Evolutionary conservation across 2,888 invertebrate species (phyloP).

Genomic region (Epistrophella euchroma): DNA sequence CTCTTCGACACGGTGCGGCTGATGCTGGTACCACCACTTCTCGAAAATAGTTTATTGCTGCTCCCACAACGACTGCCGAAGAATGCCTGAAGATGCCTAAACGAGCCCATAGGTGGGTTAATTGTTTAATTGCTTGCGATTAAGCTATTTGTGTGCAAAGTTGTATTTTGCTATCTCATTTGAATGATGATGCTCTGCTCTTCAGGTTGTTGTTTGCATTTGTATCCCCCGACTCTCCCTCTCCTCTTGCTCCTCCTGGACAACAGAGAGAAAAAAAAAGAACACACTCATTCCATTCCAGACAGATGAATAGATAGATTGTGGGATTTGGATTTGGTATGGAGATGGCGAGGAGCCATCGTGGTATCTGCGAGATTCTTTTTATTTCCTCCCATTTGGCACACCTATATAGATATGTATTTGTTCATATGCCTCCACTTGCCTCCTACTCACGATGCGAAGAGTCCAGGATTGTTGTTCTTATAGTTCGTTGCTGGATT

Average conservation of each 20-base stretch:
- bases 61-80: conserved; percentile 54
- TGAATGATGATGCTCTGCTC: conserved; percentile 71
- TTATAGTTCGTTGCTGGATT: not conserved
- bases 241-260: not conserved
- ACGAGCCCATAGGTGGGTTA: conserved; percentile 73
- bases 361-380: conserved; percentile 39
- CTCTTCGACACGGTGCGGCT: not conserved
- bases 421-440: not conserved
- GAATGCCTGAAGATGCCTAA: conserved; percentile 50
- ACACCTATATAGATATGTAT: conserved; percentile 48
- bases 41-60: conserved; percentile 58
- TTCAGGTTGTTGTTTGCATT: conserved; percentile 40
- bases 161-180: conserved; percentile 75
- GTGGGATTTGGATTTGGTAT: conserved; percentile 41
- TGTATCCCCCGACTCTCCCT: conserved; percentile 19
- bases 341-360: conserved; percentile 32
- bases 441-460: not conserved
- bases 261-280: not conserved
- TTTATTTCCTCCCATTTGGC: conserved; percentile 46
- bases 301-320: conserved; percentile 73
- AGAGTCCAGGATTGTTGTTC: not conserved
- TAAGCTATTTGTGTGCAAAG: conserved; percentile 76
- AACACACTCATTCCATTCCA: conserved; percentile 38
- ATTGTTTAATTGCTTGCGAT: conserved; percentile 76
- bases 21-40: not conserved